phyloP scores from a whole-genome alignment of 2,888 invertebrate species.

The Drosophila tripunctata region DNA sequence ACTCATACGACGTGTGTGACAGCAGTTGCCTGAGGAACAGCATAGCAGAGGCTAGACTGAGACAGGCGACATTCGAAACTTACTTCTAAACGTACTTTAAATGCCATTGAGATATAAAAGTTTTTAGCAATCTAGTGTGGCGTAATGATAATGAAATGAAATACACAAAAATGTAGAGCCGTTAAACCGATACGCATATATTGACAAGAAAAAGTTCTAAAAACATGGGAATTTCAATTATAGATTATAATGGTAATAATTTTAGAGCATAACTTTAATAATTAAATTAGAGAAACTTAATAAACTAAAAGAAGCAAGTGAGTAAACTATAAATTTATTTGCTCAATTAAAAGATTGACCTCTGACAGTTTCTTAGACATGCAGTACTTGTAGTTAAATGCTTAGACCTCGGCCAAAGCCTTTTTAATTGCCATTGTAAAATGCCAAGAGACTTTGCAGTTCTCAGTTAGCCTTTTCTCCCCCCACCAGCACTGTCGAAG shows the following conservation, averaged over 20 bases:
- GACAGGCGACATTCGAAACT: slow-evolving; percentile 29
- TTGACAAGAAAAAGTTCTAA: neutral
- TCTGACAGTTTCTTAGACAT: slow-evolving; percentile 22
- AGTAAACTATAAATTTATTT: neutral
- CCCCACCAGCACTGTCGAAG: neutral
- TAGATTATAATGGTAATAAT: too few species aligned
- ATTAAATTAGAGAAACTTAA: neutral
- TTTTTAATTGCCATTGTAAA: slow-evolving; percentile 63
- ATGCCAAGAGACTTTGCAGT: slow-evolving; percentile 47
- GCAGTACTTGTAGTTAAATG: slow-evolving; percentile 33
- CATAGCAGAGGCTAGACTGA: slow-evolving; percentile 5
- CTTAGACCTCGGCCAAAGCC: slow-evolving; percentile 51
- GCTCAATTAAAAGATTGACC: slow-evolving; percentile 1
- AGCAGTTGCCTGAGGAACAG: slow-evolving; percentile 44
- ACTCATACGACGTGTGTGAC: slow-evolving; percentile 68
- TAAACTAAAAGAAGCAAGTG: neutral
- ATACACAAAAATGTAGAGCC: slow-evolving; percentile 19
- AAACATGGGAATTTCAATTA: too few species aligned
- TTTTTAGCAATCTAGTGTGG: slow-evolving; percentile 15
- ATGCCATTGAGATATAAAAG: slow-evolving; percentile 35
- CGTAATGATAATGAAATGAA: slow-evolving; percentile 47
- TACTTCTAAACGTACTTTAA: slow-evolving; percentile 26
- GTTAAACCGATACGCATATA: neutral
- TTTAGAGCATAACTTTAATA: too few species aligned
- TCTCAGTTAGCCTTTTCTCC: slow-evolving; percentile 20